These are phyloP conservation scores for Myioborus miniatus DNA, from an alignment of 2,797 vertebrate genomes.

Conservation along the genomic window DNA sequence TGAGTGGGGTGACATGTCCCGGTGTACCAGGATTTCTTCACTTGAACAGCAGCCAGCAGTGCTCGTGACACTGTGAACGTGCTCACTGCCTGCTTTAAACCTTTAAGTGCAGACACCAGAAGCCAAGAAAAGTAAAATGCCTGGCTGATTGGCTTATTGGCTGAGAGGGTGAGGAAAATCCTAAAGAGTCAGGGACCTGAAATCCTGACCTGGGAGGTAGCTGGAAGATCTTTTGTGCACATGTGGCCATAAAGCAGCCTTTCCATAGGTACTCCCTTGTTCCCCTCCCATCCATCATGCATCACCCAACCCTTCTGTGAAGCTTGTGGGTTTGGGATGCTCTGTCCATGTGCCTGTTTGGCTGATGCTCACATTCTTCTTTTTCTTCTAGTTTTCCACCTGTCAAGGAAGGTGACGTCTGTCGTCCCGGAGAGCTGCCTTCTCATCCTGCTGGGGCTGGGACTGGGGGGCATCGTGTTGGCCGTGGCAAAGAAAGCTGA, in stretches of 20 bases:
- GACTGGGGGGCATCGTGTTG: conserved; percentile 89
- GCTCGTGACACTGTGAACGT: neutral
- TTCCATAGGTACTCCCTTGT: neutral
- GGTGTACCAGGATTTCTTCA: neutral
- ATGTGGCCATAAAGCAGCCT: neutral
- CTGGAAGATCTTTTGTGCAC: neutral
- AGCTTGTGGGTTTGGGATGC: neutral
- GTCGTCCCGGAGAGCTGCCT: conserved; percentile 93
- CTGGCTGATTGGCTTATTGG: neutral
- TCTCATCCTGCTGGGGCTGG: conserved; percentile 92
- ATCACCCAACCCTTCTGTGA: neutral
- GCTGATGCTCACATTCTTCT: conserved; percentile 5
- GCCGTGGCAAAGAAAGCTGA: conserved; percentile 91
- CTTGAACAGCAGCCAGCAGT: neutral
- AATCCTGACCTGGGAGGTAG: neutral
- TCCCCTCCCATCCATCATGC: accelerated
- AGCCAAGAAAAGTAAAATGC: neutral
- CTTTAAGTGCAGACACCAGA: neutral
- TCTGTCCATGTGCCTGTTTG: neutral
- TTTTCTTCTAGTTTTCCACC: conserved; percentile 87
- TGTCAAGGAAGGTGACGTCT: conserved; percentile 91
- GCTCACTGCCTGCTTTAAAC: neutral
- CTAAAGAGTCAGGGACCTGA: neutral
- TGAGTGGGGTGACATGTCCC: neutral
- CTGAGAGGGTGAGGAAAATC: neutral